Evolutionary conservation across 2,113 vertebrate genomes (phyloP).

Genomic region (Cebidichthys violaceus): DNA sequence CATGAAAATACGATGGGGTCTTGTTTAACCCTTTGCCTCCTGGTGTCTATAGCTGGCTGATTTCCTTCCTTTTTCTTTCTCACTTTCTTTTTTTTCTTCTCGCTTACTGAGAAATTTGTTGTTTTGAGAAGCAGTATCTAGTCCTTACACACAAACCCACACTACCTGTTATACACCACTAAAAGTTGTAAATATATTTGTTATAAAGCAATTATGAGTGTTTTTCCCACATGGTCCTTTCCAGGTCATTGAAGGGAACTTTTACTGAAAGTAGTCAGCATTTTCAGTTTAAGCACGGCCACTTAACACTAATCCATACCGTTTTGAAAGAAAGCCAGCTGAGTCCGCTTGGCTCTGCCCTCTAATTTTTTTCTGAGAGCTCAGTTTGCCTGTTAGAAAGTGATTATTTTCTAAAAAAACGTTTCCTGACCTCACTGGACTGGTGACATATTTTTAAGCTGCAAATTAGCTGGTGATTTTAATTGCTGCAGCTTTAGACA

Average conservation of each 20-base stretch:
- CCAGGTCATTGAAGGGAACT: slow-evolving; percentile 8
- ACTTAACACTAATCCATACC: background rate
- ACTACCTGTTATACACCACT: background rate
- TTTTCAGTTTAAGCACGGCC: background rate
- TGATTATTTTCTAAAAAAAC: background rate
- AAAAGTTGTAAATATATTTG: slow-evolving; percentile 10
- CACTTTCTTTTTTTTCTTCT: background rate
- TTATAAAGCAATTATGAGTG: slow-evolving; percentile 14
- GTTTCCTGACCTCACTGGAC: background rate
- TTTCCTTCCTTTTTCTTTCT: slow-evolving; percentile 19
- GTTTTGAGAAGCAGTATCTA: background rate
- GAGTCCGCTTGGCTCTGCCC: slow-evolving; percentile 8
- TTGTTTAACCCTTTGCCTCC: slow-evolving; percentile 96
- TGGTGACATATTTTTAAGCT: slow-evolving; percentile 1
- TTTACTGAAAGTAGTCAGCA: slow-evolving; percentile 9
- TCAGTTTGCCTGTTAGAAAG: slow-evolving; percentile 12
- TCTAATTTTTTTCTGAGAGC: background rate
- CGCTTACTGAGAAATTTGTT: slow-evolving; percentile 6
- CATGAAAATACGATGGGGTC: slow-evolving; percentile 98
- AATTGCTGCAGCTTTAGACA: background rate
- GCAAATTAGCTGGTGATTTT: background rate
- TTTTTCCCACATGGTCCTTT: slow-evolving; percentile 20
- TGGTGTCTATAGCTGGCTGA: slow-evolving; percentile 80
- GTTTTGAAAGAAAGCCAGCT: slow-evolving; percentile 1
- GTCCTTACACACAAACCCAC: slow-evolving; percentile 8